These are phyloP conservation scores for Pterophyllum scalare DNA, from an alignment of 2,113 vertebrate genomes.

Conservation along the genomic window DNA sequence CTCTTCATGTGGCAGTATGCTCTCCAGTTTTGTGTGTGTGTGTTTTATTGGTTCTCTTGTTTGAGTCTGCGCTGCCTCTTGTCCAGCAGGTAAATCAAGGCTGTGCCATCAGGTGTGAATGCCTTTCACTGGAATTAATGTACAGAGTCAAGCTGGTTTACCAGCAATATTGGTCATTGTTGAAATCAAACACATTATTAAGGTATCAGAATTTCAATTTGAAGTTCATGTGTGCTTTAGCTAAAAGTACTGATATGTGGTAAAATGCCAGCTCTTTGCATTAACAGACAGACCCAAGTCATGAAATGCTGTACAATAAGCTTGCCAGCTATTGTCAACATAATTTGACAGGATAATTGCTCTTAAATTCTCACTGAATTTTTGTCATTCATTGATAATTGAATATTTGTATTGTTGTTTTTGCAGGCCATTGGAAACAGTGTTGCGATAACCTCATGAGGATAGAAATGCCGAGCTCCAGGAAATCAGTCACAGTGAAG, in stretches of 20 bases:
- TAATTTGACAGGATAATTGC: neutral
- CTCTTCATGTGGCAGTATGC: neutral
- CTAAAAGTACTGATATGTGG: neutral
- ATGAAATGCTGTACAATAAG: neutral
- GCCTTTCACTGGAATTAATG: neutral
- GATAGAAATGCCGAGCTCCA: constrained; percentile 78
- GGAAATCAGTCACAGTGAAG: constrained; percentile 76
- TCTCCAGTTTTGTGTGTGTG: neutral
- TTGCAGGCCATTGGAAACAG: constrained; percentile 86
- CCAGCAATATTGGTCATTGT: neutral
- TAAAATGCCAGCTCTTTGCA: neutral
- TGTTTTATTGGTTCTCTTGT: neutral
- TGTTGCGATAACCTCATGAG: constrained; percentile 88
- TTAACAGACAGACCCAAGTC: neutral
- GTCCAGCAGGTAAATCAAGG: neutral
- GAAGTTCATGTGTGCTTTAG: neutral
- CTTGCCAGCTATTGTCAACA: no score
- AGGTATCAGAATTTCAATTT: neutral
- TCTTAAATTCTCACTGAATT: neutral
- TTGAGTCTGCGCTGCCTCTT: neutral
- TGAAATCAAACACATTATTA: neutral
- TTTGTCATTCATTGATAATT: neutral
- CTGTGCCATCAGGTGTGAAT: neutral
- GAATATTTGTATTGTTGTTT: neutral
- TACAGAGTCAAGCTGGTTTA: neutral